These are phyloP conservation scores for Iguana delicatissima DNA, from an alignment of 2,797 vertebrate genomes.

Conservation along the genomic window DNA sequence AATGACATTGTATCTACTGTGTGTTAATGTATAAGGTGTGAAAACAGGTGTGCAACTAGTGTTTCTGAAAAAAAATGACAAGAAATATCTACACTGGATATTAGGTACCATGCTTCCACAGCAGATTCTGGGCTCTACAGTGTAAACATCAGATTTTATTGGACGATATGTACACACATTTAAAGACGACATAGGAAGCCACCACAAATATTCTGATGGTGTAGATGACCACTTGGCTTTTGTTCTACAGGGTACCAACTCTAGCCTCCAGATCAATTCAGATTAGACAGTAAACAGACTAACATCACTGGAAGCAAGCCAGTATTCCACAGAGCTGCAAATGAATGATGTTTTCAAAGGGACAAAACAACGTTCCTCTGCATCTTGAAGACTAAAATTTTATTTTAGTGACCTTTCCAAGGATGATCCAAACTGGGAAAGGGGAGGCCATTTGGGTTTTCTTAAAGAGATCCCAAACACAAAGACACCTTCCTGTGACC, in stretches of 20 bases:
- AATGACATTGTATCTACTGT: no score
- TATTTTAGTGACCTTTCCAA: no score
- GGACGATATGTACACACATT: no score
- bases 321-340: background rate
- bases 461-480: background rate
- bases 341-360: background rate
- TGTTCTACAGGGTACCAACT: background rate
- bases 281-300: conserved; percentile 11
- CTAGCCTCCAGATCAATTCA: conserved; percentile 4
- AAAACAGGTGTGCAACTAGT: background rate
- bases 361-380: no score
- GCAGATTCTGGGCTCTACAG: background rate
- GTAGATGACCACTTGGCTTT: background rate
- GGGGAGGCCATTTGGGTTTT: no score
- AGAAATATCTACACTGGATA: background rate
- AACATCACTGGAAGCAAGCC: background rate
- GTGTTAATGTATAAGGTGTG: background rate
- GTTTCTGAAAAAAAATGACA: background rate
- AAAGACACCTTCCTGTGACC: background rate
- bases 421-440: no score
- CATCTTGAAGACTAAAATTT: no score
- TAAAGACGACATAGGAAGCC: background rate
- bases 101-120: background rate
- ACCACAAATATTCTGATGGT: background rate
- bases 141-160: background rate